A percentile compares a stretch with the other conserved stretches of the same genome.
Evolutionary conservation across 2,888 invertebrate genomes (phyloP).

Genomic region (Drosophila bunnanda): DNA sequence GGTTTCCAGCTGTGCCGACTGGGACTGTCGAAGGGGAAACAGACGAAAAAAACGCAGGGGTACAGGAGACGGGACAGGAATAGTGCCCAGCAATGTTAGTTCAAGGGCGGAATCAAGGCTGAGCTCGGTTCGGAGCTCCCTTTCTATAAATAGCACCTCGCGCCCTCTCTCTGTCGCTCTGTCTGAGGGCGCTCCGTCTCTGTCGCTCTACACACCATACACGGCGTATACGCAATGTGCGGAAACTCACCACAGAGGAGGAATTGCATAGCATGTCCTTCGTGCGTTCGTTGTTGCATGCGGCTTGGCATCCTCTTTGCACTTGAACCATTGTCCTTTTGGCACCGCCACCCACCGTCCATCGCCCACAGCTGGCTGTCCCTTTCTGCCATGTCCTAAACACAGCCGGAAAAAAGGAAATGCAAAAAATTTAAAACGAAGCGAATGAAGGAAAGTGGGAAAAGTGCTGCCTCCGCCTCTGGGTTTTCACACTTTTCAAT

Average conservation of each 20-base stretch:
- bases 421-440: conserved; percentile 8
- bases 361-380: conserved; percentile 62
- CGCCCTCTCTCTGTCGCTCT: neutral
- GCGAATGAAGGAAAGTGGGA: conserved; percentile 7
- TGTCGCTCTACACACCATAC: conserved; percentile 35
- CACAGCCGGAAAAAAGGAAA: neutral
- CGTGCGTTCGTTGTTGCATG: conserved; percentile 53
- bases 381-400: conserved; percentile 46
- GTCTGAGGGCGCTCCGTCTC: conserved; percentile 7
- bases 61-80: conserved; percentile 32
- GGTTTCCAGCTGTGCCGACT: conserved; percentile 72
- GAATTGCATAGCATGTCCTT: conserved; percentile 30
- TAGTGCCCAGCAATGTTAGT: conserved; percentile 50
- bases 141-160: conserved; percentile 39
- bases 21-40: conserved; percentile 26
- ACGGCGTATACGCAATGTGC: conserved; percentile 70
- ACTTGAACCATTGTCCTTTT: conserved; percentile 84
- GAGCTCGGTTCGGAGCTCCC: conserved; percentile 27
- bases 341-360: conserved; percentile 46
- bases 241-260: conserved; percentile 67
- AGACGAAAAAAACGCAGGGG: neutral
- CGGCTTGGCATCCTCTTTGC: conserved; percentile 81
- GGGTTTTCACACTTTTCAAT: conserved; percentile 10
- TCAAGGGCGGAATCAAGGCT: conserved; percentile 57
- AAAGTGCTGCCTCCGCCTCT: conserved; percentile 10